A percentile compares a stretch with the other conserved stretches of the same genome.
Evolutionary conservation across 2,113 vertebrate genomes (phyloP).

Genomic region (Chaetodon trifascialis): DNA sequence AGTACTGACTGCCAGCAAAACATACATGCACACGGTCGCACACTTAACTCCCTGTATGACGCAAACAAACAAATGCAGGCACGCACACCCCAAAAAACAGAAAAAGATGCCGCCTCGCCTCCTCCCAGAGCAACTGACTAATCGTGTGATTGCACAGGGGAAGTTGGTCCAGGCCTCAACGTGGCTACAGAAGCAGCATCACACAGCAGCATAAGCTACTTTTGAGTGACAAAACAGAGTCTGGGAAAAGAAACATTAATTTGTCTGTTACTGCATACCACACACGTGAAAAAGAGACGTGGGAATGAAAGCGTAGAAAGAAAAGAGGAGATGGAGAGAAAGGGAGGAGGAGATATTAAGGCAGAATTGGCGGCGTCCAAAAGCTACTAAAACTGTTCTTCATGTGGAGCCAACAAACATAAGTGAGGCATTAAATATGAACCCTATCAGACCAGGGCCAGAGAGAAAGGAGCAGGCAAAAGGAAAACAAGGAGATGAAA

Average conservation of each 20-base stretch:
- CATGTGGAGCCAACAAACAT: conserved; percentile 71
- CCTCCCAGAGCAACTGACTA: conserved; percentile 13
- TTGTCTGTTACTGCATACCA: conserved; percentile 5
- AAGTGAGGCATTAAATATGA: conserved; percentile 71
- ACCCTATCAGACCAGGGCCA: conserved; percentile 40
- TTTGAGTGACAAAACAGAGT: conserved; percentile 20
- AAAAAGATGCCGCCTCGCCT: conserved; percentile 15
- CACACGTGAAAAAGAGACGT: not conserved
- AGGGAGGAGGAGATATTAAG: conserved; percentile 46
- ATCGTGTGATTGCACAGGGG: conserved; percentile 20
- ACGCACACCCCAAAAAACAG: not conserved
- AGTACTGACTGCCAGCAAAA: conserved; percentile 47
- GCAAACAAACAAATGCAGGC: conserved; percentile 50
- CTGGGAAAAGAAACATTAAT: conserved; percentile 33
- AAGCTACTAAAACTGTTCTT: conserved; percentile 71
- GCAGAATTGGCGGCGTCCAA: conserved; percentile 55
- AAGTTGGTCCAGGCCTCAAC: conserved; percentile 31
- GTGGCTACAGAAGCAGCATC: conserved; percentile 39
- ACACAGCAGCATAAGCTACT: conserved; percentile 25
- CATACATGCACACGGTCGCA: conserved; percentile 29
- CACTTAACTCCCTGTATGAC: conserved; percentile 31
- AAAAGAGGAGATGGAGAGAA: conserved; percentile 15
- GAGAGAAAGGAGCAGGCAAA: conserved; percentile 13
- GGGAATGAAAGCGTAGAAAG: conserved; percentile 26
- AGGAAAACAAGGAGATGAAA: not conserved